These are phyloP conservation scores for Ptychadena robeensis DNA, from an alignment of 2,797 vertebrate genomes.

Conservation along the genomic window DNA sequence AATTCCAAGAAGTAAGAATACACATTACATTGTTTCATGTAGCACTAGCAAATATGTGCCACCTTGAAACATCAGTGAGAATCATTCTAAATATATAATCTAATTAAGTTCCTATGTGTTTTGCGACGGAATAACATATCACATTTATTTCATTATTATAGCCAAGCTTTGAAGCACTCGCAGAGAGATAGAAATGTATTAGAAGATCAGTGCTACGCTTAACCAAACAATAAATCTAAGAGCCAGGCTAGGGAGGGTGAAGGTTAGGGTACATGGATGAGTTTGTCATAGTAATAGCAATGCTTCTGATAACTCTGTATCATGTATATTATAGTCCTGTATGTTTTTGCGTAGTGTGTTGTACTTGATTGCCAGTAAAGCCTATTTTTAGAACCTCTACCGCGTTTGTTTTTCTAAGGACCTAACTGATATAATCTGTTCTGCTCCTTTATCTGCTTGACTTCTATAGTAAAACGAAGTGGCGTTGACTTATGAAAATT, in stretches of 20 bases:
- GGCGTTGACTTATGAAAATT: no score
- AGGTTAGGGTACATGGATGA: not conserved
- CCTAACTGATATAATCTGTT: no score
- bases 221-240: constrained; percentile 22
- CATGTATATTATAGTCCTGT: not conserved
- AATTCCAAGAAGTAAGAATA: constrained; percentile 28
- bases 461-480: no score
- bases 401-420: no score
- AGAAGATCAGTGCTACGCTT: constrained; percentile 1
- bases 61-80: constrained; percentile 12
- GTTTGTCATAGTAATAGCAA: not conserved
- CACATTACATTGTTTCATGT: constrained; percentile 10
- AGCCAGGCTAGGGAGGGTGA: not conserved
- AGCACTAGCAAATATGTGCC: constrained; percentile 26
- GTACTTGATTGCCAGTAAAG: not conserved
- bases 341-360: not conserved
- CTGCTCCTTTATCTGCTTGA: no score
- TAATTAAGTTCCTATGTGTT: constrained; percentile 20
- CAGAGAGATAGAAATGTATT: not conserved
- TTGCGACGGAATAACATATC: not conserved
- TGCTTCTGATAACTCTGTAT: not conserved
- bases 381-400: not conserved
- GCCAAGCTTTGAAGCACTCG: not conserved
- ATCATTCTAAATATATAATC: constrained; percentile 18
- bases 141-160: constrained; percentile 17